Conservation (phyloP, 1,140 invertebrate species). For the Gonioctena quinquepunctata region DNA sequence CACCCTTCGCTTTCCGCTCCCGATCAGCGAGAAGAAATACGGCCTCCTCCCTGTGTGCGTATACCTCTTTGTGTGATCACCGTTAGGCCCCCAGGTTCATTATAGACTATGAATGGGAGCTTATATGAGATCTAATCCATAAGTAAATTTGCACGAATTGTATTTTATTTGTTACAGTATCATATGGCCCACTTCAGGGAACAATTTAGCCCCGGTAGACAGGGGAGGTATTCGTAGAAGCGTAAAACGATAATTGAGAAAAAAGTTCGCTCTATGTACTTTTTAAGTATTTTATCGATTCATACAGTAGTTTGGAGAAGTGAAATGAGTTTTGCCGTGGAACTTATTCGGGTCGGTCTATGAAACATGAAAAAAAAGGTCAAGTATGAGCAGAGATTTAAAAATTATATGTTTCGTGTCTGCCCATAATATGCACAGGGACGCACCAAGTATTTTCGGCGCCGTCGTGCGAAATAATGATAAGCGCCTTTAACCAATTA, state of each 20-base stretch:
- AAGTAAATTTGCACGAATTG: slow-evolving; percentile 20
- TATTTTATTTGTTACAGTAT: slow-evolving; percentile 8
- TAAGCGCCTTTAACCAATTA: too few relatives aligned
- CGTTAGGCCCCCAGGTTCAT: slow-evolving; percentile 18
- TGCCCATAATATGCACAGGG: too few relatives aligned
- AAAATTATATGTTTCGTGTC: too few relatives aligned
- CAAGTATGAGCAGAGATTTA: too few relatives aligned
- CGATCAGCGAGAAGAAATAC: background rate
- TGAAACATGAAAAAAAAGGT: too few relatives aligned
- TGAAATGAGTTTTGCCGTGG: too few relatives aligned
- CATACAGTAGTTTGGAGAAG: too few relatives aligned
- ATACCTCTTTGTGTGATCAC: slow-evolving; percentile 17
- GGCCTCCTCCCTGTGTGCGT: background rate
- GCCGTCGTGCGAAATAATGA: too few relatives aligned
- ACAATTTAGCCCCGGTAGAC: background rate
- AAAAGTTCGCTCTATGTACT: too few relatives aligned
- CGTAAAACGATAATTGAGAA: background rate
- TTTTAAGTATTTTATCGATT: too few relatives aligned
- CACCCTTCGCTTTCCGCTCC: background rate
- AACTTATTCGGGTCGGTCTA: too few relatives aligned
- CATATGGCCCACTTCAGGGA: slow-evolving; percentile 1
- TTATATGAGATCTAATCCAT: slow-evolving; percentile 19
- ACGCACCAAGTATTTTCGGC: too few relatives aligned
- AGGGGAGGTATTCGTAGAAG: background rate
- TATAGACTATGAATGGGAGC: slow-evolving; percentile 6